A percentile compares a stretch with the other conserved stretches of the same genome.
These are phyloP conservation scores for Tachuris rubrigastra DNA, from an alignment of 2,113 vertebrate species.

Conservation along the genomic window DNA sequence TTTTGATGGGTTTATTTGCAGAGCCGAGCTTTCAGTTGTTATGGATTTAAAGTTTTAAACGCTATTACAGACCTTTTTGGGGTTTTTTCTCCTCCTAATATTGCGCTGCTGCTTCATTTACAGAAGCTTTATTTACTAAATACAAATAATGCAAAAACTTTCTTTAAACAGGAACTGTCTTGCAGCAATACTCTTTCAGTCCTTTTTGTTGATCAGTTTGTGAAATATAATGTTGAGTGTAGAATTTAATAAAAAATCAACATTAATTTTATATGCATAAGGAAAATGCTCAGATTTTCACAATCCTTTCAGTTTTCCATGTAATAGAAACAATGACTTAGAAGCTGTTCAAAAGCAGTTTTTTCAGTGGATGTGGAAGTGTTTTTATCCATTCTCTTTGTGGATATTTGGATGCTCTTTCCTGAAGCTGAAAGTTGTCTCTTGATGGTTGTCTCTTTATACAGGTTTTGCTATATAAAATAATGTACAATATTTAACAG, in stretches of 20 bases:
- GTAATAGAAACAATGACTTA: not conserved
- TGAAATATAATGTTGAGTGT: conserved; percentile 38
- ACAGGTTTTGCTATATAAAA: conserved; percentile 15
- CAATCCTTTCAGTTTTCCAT: not conserved
- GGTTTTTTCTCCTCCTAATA: not conserved
- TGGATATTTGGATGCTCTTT: not conserved
- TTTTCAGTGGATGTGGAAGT: not conserved
- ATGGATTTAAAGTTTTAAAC: conserved; percentile 51
- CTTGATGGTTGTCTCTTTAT: not conserved
- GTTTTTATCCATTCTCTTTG: not conserved
- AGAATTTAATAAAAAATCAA: conserved; percentile 10
- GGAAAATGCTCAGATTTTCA: not conserved
- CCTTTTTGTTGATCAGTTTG: conserved; percentile 45
- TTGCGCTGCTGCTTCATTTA: conserved; percentile 29
- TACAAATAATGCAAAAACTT: conserved; percentile 45
- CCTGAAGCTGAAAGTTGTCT: not conserved
- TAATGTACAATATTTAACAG: not conserved
- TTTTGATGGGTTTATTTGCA: conserved; percentile 59
- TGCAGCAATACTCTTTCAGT: conserved; percentile 11
- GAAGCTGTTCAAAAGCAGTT: not conserved
- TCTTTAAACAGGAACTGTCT: conserved; percentile 38
- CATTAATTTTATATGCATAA: not conserved
- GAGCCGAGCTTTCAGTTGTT: conserved; percentile 63
- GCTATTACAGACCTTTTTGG: not conserved
- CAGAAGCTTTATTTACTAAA: conserved; percentile 50